These are phyloP conservation scores for Pempheris klunzingeri DNA, from an alignment of 2,797 vertebrate species.

Conservation along the genomic window DNA sequence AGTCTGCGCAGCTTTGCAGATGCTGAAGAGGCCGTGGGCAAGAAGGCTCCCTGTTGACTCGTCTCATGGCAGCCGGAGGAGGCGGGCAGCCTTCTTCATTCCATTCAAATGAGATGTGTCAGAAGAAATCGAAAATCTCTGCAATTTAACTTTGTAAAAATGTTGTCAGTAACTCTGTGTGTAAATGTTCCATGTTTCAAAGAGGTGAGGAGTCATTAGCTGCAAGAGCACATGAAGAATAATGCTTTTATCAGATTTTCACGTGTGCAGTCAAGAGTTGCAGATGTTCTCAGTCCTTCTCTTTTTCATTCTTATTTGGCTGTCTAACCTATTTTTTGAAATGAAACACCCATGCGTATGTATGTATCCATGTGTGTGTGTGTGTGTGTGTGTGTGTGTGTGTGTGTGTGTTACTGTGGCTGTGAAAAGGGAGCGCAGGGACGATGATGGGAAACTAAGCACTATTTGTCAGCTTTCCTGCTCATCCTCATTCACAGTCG, in stretches of 20 bases:
- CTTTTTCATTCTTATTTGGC: conserved; percentile 35
- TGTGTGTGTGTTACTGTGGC: conserved; percentile 8
- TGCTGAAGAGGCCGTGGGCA: conserved; percentile 12
- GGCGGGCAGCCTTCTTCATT: conserved; percentile 3
- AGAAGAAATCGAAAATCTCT: background rate
- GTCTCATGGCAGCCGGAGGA: conserved; percentile 12
- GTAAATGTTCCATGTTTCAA: conserved; percentile 45
- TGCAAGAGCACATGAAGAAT: conserved; percentile 54
- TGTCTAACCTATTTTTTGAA: background rate
- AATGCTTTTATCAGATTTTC: conserved; percentile 68
- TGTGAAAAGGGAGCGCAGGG: conserved; percentile 23
- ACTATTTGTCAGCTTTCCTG: conserved; percentile 42
- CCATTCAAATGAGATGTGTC: conserved; percentile 10
- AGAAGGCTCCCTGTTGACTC: conserved; percentile 32
- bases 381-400: conserved; percentile 8
- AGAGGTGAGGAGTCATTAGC: conserved; percentile 31
- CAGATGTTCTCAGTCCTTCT: conserved; percentile 51
- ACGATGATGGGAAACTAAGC: conserved; percentile 49
- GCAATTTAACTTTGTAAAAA: background rate
- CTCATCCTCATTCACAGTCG: conserved; percentile 32
- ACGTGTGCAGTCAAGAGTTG: conserved; percentile 45
- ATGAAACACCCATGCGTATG: conserved; percentile 7
- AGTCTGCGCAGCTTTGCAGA: conserved; percentile 34
- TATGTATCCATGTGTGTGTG: background rate
- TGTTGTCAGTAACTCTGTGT: conserved; percentile 31